These are phyloP conservation scores for Centrocercus urophasianus DNA, from an alignment of 2,113 vertebrate genomes.

Conservation along the genomic window DNA sequence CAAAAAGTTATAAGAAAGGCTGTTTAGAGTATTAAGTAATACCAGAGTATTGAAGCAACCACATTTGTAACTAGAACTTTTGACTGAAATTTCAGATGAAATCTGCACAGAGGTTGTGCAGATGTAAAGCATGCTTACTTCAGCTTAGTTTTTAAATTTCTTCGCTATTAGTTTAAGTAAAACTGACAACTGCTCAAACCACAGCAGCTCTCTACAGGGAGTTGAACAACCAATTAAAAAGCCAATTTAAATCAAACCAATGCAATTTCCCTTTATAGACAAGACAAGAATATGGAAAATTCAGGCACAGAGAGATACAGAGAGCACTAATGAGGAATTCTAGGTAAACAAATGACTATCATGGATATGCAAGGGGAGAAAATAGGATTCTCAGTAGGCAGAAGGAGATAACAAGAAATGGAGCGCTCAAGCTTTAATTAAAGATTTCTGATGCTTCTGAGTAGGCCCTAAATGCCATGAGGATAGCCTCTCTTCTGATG, in stretches of 20 bases:
- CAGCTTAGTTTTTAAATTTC: neutral
- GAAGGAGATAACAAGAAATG: slow-evolving; percentile 36
- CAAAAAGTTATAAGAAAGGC: neutral
- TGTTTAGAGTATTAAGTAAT: neutral
- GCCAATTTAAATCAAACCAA: slow-evolving; percentile 46
- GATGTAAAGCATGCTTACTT: neutral
- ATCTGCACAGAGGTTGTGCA: neutral
- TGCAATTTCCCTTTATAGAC: slow-evolving; percentile 32
- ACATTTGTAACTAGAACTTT: neutral
- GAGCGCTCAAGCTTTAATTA: slow-evolving; percentile 66
- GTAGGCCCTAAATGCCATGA: slow-evolving; percentile 17
- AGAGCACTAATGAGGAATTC: slow-evolving; percentile 35
- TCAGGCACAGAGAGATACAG: slow-evolving; percentile 9
- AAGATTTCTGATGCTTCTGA: slow-evolving; percentile 50
- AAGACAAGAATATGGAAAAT: slow-evolving; percentile 21
- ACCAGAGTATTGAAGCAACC: neutral
- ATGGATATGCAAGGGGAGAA: slow-evolving; percentile 22
- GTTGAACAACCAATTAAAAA: slow-evolving; percentile 54
- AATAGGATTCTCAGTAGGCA: neutral
- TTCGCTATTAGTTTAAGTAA: slow-evolving; percentile 23
- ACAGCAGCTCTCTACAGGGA: neutral
- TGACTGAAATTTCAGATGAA: neutral
- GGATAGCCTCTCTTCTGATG: neutral
- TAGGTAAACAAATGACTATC: slow-evolving; percentile 52
- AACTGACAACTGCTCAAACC: slow-evolving; percentile 15